phyloP scores from a whole-genome alignment of 2,113 vertebrate species.

The Lepus americanus region DNA sequence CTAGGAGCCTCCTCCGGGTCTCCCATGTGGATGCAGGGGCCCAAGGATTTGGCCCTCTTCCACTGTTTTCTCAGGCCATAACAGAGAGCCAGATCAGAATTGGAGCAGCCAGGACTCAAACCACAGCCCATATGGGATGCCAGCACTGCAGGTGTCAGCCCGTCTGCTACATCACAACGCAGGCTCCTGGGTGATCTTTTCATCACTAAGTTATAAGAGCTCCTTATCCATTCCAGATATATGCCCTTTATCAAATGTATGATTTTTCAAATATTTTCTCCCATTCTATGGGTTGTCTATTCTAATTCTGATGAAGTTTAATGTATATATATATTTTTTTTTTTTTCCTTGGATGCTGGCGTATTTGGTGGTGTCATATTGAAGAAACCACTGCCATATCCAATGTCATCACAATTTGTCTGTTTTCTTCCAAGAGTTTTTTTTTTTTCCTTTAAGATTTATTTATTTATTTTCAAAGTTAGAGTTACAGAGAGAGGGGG shows the following conservation, averaged over 20 bases:
- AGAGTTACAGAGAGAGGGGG: too few relatives aligned
- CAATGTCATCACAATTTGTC: background rate
- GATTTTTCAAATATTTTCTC: slow-evolving; percentile 13
- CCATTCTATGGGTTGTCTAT: background rate
- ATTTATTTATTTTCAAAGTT: too few relatives aligned
- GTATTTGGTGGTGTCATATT: background rate
- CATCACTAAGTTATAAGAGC: background rate
- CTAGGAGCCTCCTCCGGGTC: too few relatives aligned
- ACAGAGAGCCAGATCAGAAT: too few relatives aligned
- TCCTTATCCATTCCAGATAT: background rate
- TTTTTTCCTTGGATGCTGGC: background rate
- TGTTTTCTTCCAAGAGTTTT: background rate
- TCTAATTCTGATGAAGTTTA: background rate
- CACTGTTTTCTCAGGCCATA: too few relatives aligned
- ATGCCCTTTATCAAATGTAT: background rate
- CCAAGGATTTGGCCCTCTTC: too few relatives aligned
- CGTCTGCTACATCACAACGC: too few relatives aligned
- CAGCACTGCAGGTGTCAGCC: too few relatives aligned
- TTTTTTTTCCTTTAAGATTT: too few relatives aligned
- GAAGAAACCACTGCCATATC: background rate
- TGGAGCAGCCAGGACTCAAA: too few relatives aligned
- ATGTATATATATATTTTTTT: background rate
- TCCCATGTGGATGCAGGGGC: too few relatives aligned
- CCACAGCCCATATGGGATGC: too few relatives aligned
- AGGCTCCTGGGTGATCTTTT: background rate